These are phyloP conservation scores for Gorsachius goisagi DNA, from an alignment of 2,113 vertebrate species.

Conservation along the genomic window DNA sequence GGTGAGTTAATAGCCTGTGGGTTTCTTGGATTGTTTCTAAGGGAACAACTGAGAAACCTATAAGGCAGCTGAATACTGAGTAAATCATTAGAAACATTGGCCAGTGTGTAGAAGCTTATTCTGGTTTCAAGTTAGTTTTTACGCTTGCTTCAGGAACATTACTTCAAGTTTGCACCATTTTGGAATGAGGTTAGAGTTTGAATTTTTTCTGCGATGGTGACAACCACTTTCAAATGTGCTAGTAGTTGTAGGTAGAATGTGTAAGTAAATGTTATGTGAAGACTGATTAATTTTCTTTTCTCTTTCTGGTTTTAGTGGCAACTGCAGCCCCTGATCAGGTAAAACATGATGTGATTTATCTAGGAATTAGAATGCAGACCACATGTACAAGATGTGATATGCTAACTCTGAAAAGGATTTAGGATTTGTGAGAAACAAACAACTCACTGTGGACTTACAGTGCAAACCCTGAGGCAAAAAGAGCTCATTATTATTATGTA, in stretches of 20 bases:
- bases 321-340: slow-evolving; percentile 86
- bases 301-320: slow-evolving; percentile 82
- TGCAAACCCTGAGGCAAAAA: background rate
- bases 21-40: background rate
- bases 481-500: background rate
- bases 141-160: background rate
- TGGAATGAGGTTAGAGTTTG: background rate
- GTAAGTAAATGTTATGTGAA: background rate
- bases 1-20: background rate
- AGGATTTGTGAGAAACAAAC: background rate
- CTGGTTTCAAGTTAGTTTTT: background rate
- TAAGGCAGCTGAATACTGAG: background rate
- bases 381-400: background rate
- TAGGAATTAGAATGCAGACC: background rate
- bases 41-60: background rate
- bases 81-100: background rate
- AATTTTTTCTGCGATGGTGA: background rate
- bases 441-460: background rate
- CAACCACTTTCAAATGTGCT: background rate
- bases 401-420: background rate
- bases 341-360: slow-evolving; percentile 50
- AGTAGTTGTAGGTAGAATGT: background rate
- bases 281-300: slow-evolving; percentile 49
- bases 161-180: background rate
- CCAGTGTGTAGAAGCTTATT: background rate